phyloP scores from a whole-genome alignment of 37 sponge, comb jelly and placozoan species.

The Corticium candelabrum region DNA sequence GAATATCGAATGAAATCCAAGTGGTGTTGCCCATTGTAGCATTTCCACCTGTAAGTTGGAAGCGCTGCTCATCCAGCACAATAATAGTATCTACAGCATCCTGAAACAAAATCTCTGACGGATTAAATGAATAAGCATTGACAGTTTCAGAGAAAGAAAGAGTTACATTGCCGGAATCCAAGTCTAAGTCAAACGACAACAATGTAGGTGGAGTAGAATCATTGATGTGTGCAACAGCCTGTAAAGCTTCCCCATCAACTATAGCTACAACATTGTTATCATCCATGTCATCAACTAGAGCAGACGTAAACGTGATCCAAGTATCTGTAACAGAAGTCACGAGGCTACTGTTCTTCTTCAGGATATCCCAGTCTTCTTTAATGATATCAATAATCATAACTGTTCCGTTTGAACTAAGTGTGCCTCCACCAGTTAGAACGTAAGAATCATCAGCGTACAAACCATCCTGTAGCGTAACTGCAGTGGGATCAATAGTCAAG shows the following conservation, averaged over 20 bases:
- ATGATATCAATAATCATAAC: conserved; percentile 63
- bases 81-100: background rate
- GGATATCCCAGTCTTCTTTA: conserved; percentile 51
- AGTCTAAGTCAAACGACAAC: conserved; percentile 56
- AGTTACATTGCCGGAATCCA: conserved; percentile 55
- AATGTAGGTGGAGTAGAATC: conserved; percentile 72
- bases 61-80: background rate
- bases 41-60: conserved; percentile 1
- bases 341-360: conserved; percentile 72
- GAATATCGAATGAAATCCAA: conserved; percentile 45
- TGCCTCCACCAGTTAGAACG: conserved; percentile 51
- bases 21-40: conserved; percentile 32
- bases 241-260: conserved; percentile 23
- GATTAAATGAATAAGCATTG: conserved; percentile 65
- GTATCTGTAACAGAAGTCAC: conserved; percentile 53
- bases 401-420: conserved; percentile 44
- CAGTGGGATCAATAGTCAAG: conserved; percentile 42
- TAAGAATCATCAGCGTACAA: conserved; percentile 30
- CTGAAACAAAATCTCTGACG: conserved; percentile 33
- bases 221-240: conserved; percentile 37
- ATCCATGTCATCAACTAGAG: conserved; percentile 70
- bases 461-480: conserved; percentile 46
- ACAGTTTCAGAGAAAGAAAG: conserved; percentile 82
- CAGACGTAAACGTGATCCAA: conserved; percentile 47
- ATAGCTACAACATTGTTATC: conserved; percentile 44